Evolutionary conservation across 2,113 vertebrate genomes (phyloP), one percentile per base, ranked within the genome.

Genomic region (Cyanoliseus patagonus): DNA sequence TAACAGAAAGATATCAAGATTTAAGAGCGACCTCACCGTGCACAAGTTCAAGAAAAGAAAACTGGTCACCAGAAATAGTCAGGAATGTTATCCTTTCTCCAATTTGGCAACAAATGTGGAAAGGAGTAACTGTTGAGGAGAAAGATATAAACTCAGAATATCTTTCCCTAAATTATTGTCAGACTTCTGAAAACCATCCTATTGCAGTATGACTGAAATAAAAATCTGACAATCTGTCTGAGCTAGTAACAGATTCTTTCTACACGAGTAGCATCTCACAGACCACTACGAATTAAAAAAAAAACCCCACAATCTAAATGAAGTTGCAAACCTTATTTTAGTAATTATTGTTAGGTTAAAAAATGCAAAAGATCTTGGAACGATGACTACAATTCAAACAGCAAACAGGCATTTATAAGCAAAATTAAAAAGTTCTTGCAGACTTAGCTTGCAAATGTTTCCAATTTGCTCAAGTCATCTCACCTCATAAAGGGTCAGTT

Each of bases 121-220:
- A 51, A 73, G 17, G 49, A 89, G 39, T 27, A 94, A 86, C 42
- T 51, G 14, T 3, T 62, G 30, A 57, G 15, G 53, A 66, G 19
- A 86, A 37, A 83, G 90, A 91, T 28, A 95, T 22, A 27, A 88
- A 53, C 25, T 77, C 15, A 76, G 3, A 74, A 13, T 61, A 68
- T 39, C 82, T 89, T 77, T 13, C 41, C 37, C 10, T 18, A 73
- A 87, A 93, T 86, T 95, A 53, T 24, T 8, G 49, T 79, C 42
- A 70, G n/a, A 76, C 33, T 74, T 91, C 77, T 86, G 79, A 28
- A 93, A 97, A 94, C 31, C 84, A 81, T 49, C 42, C 47, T 80
- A 51, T 49, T 47, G 69, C 33, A 62, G 14, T 69, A 74, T 30
- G 51, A 84, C 27, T 55, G 42, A 49, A 95, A 91, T 53, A 96